Evolutionary conservation across 1,140 invertebrate genomes (phyloP).

Genomic region (Drosophila kikkawai): DNA sequence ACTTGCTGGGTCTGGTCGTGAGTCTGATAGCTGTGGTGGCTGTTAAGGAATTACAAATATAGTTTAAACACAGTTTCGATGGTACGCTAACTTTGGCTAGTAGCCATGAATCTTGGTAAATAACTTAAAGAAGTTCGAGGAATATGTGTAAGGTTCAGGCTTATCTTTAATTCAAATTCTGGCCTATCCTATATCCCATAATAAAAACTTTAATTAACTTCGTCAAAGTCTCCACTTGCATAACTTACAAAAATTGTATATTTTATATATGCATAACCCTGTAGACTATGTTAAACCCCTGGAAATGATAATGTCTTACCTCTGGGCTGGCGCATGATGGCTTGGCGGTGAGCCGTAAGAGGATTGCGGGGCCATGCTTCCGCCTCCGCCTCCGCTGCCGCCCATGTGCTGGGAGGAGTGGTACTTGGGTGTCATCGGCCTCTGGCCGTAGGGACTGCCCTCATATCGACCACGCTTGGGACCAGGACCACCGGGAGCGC

Average conservation of each 20-base stretch:
- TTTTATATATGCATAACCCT: slow-evolving; percentile 7
- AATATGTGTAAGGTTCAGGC: neutral
- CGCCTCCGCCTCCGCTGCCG: slow-evolving; percentile 45
- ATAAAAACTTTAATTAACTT: slow-evolving; percentile 14
- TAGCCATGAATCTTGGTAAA: neutral
- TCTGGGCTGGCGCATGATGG: slow-evolving; percentile 71
- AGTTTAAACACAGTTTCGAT: neutral
- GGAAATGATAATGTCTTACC: slow-evolving; percentile 51
- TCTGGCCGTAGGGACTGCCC: slow-evolving; percentile 77
- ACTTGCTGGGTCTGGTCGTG: slow-evolving; percentile 81
- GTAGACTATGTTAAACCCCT: neutral
- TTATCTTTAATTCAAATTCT: slow-evolving; percentile 5
- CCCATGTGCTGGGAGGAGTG: slow-evolving; percentile 72
- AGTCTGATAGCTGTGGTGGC: slow-evolving; percentile 76
- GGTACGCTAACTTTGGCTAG: neutral
- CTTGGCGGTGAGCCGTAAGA: slow-evolving; percentile 71
- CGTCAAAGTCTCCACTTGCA: neutral
- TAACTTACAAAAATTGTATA: slow-evolving; percentile 4
- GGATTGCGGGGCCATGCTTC: slow-evolving; percentile 53
- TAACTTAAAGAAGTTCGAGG: neutral
- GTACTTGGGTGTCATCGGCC: slow-evolving; percentile 82
- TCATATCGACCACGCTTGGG: slow-evolving; percentile 84
- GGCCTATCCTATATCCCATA: neutral
- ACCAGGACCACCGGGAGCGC: slow-evolving; percentile 81
- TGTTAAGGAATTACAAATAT: slow-evolving; percentile 6